Base-by-base conservation (phyloP, 1,140 invertebrate species). In the Leptopilina boulardi region DNA sequence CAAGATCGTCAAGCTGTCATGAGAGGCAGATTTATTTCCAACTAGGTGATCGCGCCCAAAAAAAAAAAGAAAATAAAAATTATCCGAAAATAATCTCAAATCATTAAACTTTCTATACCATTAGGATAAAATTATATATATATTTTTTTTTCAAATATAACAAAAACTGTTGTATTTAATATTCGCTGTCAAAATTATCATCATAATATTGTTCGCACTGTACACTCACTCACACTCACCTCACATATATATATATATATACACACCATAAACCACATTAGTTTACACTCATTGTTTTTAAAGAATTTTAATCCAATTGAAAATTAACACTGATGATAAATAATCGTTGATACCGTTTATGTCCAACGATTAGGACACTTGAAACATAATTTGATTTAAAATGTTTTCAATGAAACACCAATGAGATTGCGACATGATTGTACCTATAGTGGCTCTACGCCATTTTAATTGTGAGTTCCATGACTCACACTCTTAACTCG, bases 1-100 rank as follows among this genome's bases (percentile, higher is more conserved):
- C 54, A 42, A 80, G 71, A 80, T 83, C 84, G 83, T 88, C 84
- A 84, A 86, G 80, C 86, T 88, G 87, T 89, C 87, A 89, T 84
- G 85, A 86, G 85, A 86, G 87, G 77, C 70, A 76, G 76, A 84
- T 84, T 83, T 80, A 79, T 77, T n/a, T n/a, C n/a, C n/a, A n/a
- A n/a, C n/a, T 10, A 8, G 26, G 11, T n/a, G 26, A 66, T 66
- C 11, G 59, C 59, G 59, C 11, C 59, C 59, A 66, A 66, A 26
- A 30, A 4, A 30, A 30, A 26, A 13, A 26, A 26, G n/a, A 4
- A 30, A 30, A 26, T 15, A 26, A 26, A 6, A 23, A 66, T 15
- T n/a, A 3, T 13, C 59, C 30, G 15, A n/a, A 26, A 30, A 26
- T 15, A 9, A 66, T 3, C 13, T 15, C 3, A 6, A 66, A 66